A percentile compares a stretch with the other conserved stretches of the same genome.
Evolutionary conservation across 1,140 invertebrate genomes (phyloP).

Genomic region (Pantala flavescens): DNA sequence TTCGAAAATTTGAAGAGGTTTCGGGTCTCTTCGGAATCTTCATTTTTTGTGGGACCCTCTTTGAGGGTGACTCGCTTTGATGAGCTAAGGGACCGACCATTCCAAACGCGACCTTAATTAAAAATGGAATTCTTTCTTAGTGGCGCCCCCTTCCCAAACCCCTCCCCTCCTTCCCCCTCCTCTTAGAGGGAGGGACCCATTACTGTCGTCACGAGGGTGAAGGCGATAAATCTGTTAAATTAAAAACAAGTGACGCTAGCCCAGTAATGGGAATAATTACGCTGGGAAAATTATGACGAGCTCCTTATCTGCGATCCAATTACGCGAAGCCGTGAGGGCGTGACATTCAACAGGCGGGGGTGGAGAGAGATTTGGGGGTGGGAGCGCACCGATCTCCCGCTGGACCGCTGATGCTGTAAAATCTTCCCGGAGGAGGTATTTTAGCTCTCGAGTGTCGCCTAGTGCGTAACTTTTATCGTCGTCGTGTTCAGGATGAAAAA

Average conservation of each 20-base stretch:
- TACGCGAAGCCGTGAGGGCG: background rate
- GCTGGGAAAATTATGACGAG: background rate
- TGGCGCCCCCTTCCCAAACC: background rate
- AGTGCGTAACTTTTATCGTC: too few relatives aligned
- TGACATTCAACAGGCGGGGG: background rate
- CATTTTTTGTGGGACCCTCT: too few relatives aligned
- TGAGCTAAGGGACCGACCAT: background rate
- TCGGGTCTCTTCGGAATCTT: too few relatives aligned
- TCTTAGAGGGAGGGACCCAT: background rate
- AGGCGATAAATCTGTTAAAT: slow-evolving; percentile 6
- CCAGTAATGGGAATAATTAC: slow-evolving; percentile 6
- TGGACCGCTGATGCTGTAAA: too few relatives aligned
- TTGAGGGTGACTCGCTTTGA: background rate
- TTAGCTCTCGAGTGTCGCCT: too few relatives aligned
- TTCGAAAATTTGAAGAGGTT: too few relatives aligned
- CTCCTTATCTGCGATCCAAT: slow-evolving; percentile 4
- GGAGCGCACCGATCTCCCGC: background rate
- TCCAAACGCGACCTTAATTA: background rate
- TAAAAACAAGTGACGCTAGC: slow-evolving; percentile 5
- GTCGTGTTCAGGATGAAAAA: too few relatives aligned
- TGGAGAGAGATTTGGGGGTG: background rate
- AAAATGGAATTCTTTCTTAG: background rate
- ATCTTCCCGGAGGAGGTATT: too few relatives aligned
- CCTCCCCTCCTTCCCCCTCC: background rate
- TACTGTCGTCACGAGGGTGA: background rate